Evolutionary conservation across 2,113 vertebrate species (phyloP).

Genomic region (Epinephelus cyanopodus): DNA sequence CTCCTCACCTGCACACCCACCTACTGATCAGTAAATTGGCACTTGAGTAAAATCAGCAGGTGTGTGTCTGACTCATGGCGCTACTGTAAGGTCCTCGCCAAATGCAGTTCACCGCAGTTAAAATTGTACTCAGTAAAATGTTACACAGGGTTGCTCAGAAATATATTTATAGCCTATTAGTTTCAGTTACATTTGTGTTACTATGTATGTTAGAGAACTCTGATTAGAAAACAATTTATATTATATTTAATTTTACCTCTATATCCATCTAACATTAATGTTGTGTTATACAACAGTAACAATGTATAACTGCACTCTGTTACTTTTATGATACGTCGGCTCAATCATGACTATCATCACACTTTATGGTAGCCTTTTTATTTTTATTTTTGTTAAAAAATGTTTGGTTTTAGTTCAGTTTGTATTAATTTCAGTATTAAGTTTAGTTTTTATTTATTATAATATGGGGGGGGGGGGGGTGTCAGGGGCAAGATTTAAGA

Average conservation of each 20-base stretch:
- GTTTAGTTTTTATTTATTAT: too few species aligned
- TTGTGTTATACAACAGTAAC: too few species aligned
- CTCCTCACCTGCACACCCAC: conserved; percentile 65
- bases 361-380: neutral
- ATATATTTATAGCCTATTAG: neutral
- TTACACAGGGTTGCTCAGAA: neutral
- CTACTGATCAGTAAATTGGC: conserved; percentile 69
- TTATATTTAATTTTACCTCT: too few species aligned
- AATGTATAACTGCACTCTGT: neutral
- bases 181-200: neutral
- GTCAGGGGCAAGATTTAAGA: too few species aligned
- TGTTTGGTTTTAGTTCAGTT: too few species aligned
- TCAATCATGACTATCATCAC: neutral
- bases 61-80: conserved; percentile 34
- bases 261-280: too few species aligned
- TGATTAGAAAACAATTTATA: too few species aligned
- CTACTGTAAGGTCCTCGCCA: conserved; percentile 16
- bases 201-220: neutral
- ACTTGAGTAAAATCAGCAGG: conserved; percentile 62
- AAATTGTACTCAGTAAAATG: conserved; percentile 13
- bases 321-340: too few species aligned
- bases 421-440: too few species aligned
- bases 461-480: too few species aligned
- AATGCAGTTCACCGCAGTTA: conserved; percentile 29
- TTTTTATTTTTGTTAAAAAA: too few species aligned